Conservation (phyloP, 2,113 vertebrate species). For the Rousettus leschenaultii region DNA sequence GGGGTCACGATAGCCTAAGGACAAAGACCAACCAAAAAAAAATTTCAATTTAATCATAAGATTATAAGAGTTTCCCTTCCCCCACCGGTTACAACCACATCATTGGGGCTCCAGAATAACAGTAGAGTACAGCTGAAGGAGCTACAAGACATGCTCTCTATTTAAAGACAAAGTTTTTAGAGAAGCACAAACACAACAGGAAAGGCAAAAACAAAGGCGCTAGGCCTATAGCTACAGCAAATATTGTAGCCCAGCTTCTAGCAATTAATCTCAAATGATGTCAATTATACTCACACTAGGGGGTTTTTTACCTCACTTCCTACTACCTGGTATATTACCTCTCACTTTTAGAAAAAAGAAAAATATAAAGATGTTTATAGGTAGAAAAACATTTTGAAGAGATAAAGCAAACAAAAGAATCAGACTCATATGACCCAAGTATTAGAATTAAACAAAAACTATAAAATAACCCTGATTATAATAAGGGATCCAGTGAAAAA, state of each 20-base stretch:
- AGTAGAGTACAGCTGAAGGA: not conserved
- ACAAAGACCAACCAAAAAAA: not conserved
- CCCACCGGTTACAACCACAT: not conserved
- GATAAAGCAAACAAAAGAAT: not conserved
- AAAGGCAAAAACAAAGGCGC: not conserved
- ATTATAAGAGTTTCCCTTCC: not conserved
- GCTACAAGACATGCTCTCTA: not conserved
- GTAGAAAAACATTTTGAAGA: not conserved
- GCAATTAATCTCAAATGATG: not conserved
- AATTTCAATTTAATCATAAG: not conserved
- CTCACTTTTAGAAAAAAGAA: not conserved
- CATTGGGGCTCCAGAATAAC: not conserved
- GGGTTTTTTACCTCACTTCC: not conserved
- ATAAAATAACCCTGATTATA: not conserved
- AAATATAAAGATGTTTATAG: not conserved
- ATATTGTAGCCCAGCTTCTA: not conserved
- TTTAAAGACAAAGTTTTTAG: not conserved
- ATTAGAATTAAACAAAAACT: not conserved
- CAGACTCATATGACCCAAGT: not conserved
- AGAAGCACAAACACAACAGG: not conserved
- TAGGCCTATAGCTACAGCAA: not conserved
- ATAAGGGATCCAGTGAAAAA: not conserved
- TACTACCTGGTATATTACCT: not conserved
- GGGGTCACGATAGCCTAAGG: rapidly evolving
- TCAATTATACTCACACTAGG: not conserved